Conservation (phyloP, 2,797 vertebrate genomes). For the Erethizon dorsatum region DNA sequence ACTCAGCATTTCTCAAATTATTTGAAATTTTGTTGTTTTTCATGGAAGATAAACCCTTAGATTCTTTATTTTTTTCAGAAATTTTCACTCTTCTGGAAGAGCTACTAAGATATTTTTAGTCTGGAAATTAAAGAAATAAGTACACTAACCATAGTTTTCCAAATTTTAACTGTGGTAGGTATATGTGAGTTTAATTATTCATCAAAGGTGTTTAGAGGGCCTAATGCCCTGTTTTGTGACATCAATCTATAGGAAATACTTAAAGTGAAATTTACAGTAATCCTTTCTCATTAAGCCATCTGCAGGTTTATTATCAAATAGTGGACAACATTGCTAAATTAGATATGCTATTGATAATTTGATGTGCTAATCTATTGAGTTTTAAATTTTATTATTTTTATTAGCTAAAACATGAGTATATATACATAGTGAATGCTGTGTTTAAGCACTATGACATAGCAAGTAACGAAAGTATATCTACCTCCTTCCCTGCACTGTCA, state of each 20-base stretch:
- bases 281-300: neutral
- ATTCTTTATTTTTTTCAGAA: neutral
- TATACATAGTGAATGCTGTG: neutral
- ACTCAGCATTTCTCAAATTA: constrained; percentile 67
- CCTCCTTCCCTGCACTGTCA: neutral
- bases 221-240: neutral
- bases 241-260: constrained; percentile 37
- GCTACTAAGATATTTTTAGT: constrained; percentile 36
- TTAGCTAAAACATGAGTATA: neutral
- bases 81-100: constrained; percentile 49
- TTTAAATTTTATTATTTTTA: neutral
- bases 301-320: constrained; percentile 12
- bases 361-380: neutral
- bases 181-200: neutral
- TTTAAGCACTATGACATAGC: neutral
- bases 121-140: constrained; percentile 37
- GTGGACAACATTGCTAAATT: neutral
- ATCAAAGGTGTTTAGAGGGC: neutral
- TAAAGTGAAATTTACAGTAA: constrained; percentile 19
- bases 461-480: neutral
- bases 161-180: neutral
- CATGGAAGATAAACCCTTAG: constrained; percentile 41
- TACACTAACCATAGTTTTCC: neutral
- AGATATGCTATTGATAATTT: constrained; percentile 41
- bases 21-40: constrained; percentile 73